Base-by-base conservation (phyloP, 2,888 invertebrate species). In the Tetheella fluctuosa region DNA sequence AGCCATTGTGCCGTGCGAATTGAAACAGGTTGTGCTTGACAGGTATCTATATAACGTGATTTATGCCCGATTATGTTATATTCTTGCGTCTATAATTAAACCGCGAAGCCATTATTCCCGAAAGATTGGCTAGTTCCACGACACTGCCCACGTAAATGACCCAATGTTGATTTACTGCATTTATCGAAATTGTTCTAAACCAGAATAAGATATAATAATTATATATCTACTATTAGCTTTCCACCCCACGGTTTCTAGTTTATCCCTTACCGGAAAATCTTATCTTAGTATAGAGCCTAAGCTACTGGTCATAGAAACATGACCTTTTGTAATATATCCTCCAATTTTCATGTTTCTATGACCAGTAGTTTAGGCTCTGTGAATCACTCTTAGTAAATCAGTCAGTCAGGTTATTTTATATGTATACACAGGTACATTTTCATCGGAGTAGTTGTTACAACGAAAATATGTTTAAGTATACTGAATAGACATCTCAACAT, bases 11-110 rank as follows among this genome's bases (percentile, higher is more conserved):
- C 79, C 81, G 85, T 81, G 88, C 89, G 89, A 87, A 91, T 87
- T 83, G 86, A 94, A 93, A 94, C 94, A 94, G 92, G 93, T 91
- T 92, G 90, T 76, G 86, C 70, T 76, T 88, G 91, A 83, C 91
- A 91, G 90, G 89, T 92, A 89, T 91, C 89, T 88, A 89, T 91
- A 86, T 83, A 79, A 68, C 70, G 79, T 90, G 91, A 92, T 92
- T 92, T 92, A 91, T 91, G 82, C 71, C 77, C 90, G 91, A 91
- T 91, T 92, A 90, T 91, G 80, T 81, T 88, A 83, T 86, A 88
- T 82, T 85, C 79, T 79, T 76, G 81, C 72, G 77, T 82, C 87
- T 88, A 87, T 91, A 91, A 92, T 91, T 91, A 91, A 91, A 90
- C 86, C 83, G 80, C 84, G 75, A 83, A 84, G 83, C 88, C 83